Base-by-base conservation (phyloP, 2,113 vertebrate species). In the Nipponia nippon region DNA sequence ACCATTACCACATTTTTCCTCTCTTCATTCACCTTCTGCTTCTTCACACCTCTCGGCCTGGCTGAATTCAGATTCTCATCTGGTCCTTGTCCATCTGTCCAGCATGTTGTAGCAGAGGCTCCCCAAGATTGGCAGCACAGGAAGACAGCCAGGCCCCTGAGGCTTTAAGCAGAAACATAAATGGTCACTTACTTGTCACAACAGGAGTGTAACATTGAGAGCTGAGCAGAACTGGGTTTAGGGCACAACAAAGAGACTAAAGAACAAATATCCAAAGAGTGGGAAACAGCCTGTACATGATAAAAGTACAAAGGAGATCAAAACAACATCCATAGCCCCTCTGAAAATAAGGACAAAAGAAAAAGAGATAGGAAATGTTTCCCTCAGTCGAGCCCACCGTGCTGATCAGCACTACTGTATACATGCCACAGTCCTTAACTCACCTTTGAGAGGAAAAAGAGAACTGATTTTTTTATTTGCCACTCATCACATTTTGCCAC, bases 331-430 rank as follows among this genome's bases (percentile, higher is more conserved):
- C 2, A 55, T n/a, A 70, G 14, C 20, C 25, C 29, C n/a, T 76
- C 47, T n/a, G 71, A 77, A 63, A 30, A 70, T 8, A 20, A 15
- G 16, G 65, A 26, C 4, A 32, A 42, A 70, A 69, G 19, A 75
- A 50, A 53, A 7, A 83, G 23, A 29, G 38, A 13, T 15, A 32
- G 40, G 23, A 29, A 69, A 34, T 17, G 4, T 69, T 76, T 40
- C 47, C n/a, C n/a, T 70, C 49, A 42, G 49, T 7, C 0, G 1
- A 55, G 49, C 42, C 52, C 70, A 59, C 6, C 0, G 2, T 34
- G 4, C 32, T 38, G 52, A 49, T 36, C 49, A 56, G 17, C 8
- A 4, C 21, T 50, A 23, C 32, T 42, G 23, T 36, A 25, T 15
- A 21, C 3, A 5, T 7, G 34, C 42, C 56, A 77, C 16, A 62